Base-by-base conservation (phyloP, 1,140 invertebrate species). In the Linepithema humile region DNA sequence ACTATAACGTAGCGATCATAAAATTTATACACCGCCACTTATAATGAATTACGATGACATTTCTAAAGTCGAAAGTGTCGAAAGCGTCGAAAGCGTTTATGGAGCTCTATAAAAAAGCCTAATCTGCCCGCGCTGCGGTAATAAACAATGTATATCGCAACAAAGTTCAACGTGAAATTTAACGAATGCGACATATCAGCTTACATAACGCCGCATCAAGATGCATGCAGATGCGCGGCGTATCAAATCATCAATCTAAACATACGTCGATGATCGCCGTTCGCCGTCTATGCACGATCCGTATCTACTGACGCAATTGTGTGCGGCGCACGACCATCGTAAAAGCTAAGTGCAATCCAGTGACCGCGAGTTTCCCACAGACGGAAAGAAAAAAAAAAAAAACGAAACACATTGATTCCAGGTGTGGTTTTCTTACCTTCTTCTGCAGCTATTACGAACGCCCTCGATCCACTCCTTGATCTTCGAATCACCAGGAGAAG, bases 311-410 rank as follows among this genome's bases (percentile, higher is more conserved):
- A 20, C 12, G 73, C 43, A 35, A 77, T 77, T 48, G 65, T 15
- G 17, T 53, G 59, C 74, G 2, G 7, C 17, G 60, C 60, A 48
- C 20, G 73, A 50, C 17, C 7, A 26, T 65, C 43, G 73, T 77
- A 65, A 77, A 77, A 38, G 59, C 74, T 5, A 77, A 53, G 43
- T n/a, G 26, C 72, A n/a, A 26, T 65, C 74, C 60, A 38, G 74
- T 48, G 73, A 40, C 38, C 23, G 74, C 29, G 20, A 65, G 74
- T 77, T 77, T 77, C 74, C 74, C 74, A 77, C 59, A 77, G 23
- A n/a, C 60, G 15, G 60, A 65, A 29, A 23, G 23, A 35, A 40
- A 59, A 57, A 77, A 72, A 73, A 45, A 74, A 48, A 35, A n/a
- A n/a, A n/a, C n/a, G 43, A 60, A 65, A 45, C 65, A 53, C 43